Evolutionary conservation across 2,113 vertebrate genomes (phyloP), one percentile per base, ranked within the genome.

Genomic region (Columba livia): DNA sequence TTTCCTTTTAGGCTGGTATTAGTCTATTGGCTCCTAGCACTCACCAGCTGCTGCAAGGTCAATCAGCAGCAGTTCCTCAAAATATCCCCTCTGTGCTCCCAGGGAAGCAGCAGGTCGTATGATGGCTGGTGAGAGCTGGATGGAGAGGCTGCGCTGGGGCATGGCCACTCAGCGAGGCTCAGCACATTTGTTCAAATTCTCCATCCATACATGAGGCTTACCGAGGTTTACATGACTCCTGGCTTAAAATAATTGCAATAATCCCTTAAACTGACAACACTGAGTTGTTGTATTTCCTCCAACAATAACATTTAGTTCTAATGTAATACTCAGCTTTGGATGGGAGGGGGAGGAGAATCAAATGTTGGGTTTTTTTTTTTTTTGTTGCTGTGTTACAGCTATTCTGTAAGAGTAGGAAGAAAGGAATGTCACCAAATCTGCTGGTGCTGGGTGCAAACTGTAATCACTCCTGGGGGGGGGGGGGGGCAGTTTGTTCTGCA

Each of bases 221-320:
- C 19, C 0, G 0, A 72, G 40, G n/a, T 90, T 94, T 90, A 87
- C 83, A 79, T 2, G 25, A 79, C 14, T 65, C 32, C 38, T 0
- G 2, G 17, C 12, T 96, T 86, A 89, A 89, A 96, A 95, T 92
- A 90, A 87, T 62, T 94, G 58, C 77, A 79, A 26, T 77, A 92
- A 89, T 94, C 86, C 80, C 65, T 81, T 71, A 60, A 10, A 26
- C 6, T 79, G 83, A 79, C 83, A 79, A 38, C 5, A 24, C 25
- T 12, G 40, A 94, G 81, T 90, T 90, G 79, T 66, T 94, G 57
- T 61, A 23, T 84, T 92, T 81, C 65, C 44, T 92, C 66, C 70
- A 85, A 42, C 66, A 79, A 32, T 81, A 92, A 90, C 78, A 62
- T 79, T 79, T 72, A 93, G 38, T 48, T 66, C 65, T 72, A 89